These are phyloP conservation scores for Cassiopea xamachana DNA, from an alignment of 30 jellyfish, hydroid and myxozoan species.

Conservation along the genomic window DNA sequence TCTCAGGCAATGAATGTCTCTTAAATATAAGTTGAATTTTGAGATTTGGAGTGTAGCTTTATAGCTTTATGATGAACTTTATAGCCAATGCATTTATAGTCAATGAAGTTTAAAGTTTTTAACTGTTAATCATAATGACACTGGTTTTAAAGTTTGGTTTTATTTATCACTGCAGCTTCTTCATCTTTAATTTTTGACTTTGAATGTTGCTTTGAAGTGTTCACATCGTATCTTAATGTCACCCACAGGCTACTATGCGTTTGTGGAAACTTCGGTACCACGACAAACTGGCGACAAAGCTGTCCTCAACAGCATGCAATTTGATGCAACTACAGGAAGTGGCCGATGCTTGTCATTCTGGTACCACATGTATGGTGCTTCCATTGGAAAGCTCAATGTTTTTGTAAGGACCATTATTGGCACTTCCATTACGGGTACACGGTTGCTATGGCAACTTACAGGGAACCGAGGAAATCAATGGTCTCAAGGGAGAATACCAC, in stretches of 20 bases:
- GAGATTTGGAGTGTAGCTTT: too few species aligned
- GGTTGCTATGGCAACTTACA: constrained; percentile 81
- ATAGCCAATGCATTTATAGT: too few species aligned
- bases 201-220: too few species aligned
- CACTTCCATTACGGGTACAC: constrained; percentile 58
- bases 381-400: constrained; percentile 88
- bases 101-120: too few species aligned
- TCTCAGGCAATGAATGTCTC: too few species aligned
- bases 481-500: constrained; percentile 83
- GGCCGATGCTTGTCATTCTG: constrained; percentile 91
- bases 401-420: constrained; percentile 73
- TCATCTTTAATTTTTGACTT: too few species aligned
- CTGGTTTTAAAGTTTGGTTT: too few species aligned
- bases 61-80: too few species aligned
- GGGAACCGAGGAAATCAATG: constrained; percentile 95
- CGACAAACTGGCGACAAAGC: constrained; percentile 96
- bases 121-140: too few species aligned
- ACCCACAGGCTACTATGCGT: constrained; percentile 83
- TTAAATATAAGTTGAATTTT: too few species aligned
- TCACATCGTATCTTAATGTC: too few species aligned
- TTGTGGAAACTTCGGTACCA: constrained; percentile 93
- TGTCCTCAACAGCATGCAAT: constrained; percentile 79
- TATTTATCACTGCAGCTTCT: too few species aligned
- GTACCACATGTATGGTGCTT: constrained; percentile 97
- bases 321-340: constrained; percentile 85